These are phyloP conservation scores for Microcebus ravelobensis DNA, from an alignment of 2,113 vertebrate species.

Conservation along the genomic window DNA sequence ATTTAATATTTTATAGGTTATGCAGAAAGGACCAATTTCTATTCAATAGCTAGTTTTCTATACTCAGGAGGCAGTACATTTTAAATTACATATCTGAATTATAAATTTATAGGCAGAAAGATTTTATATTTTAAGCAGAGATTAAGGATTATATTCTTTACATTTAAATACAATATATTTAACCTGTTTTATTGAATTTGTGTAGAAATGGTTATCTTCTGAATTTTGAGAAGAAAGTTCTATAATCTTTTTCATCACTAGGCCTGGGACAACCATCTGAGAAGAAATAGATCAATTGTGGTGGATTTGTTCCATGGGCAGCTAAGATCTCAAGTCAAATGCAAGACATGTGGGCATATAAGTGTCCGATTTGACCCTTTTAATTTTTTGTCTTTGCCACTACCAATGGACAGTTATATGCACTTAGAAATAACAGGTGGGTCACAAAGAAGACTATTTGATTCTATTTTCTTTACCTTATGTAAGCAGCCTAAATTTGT, in stretches of 20 bases:
- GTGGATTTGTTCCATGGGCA: slow-evolving; percentile 99
- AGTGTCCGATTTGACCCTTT: slow-evolving; percentile 99
- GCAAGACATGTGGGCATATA: slow-evolving; percentile 98
- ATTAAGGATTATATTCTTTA: slow-evolving; percentile 21
- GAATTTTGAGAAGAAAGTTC: slow-evolving; percentile 27
- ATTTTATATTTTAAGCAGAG: slow-evolving; percentile 5
- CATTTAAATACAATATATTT: slow-evolving; percentile 29
- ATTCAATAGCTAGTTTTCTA: slow-evolving; percentile 23
- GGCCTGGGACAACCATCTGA: slow-evolving; percentile 99
- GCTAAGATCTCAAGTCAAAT: slow-evolving; percentile 98
- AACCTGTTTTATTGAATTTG: slow-evolving; percentile 30
- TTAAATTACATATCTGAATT: slow-evolving; percentile 14
- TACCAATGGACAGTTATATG: slow-evolving; percentile 99
- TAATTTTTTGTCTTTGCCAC: slow-evolving; percentile 97
- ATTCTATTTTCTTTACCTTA: slow-evolving; percentile 44
- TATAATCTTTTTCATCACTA: slow-evolving; percentile 73
- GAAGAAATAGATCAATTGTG: slow-evolving; percentile 97
- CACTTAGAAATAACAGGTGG: slow-evolving; percentile 98
- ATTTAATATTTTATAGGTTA: slow-evolving; percentile 17
- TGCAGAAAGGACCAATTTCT: slow-evolving; percentile 3
- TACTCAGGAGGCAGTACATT: not conserved
- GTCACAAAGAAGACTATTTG: slow-evolving; percentile 51
- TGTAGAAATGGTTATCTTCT: slow-evolving; percentile 46
- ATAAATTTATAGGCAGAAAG: not conserved
- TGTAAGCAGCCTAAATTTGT: slow-evolving; percentile 31